Percentiles rank a stretch among this genome's conserved stretches.
Evolutionary conservation across 92 coral and sea anemone species (phyloP).

Genomic region (Parazoanthus darwini): DNA sequence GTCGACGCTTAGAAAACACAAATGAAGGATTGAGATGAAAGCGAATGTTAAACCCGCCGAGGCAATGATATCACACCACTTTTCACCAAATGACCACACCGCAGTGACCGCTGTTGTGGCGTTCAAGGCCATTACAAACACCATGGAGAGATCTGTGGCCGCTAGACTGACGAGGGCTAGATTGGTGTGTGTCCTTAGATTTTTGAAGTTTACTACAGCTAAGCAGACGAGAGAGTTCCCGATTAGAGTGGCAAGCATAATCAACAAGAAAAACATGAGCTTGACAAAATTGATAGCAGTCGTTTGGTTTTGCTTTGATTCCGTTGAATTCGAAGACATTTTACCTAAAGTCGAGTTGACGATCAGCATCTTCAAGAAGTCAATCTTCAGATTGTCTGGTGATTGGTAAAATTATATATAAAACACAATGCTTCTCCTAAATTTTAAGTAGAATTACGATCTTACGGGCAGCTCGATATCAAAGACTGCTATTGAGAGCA

Average conservation of each 20-base stretch:
- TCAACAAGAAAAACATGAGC: conserved; percentile 50
- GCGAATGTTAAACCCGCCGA: conserved; percentile 72
- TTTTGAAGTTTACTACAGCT: conserved; percentile 64
- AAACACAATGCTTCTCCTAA: neutral
- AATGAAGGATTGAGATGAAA: conserved; percentile 84
- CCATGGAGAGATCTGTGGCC: conserved; percentile 84
- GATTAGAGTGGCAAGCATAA: conserved; percentile 64
- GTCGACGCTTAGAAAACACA: conserved; percentile 82
- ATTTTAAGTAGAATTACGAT: neutral
- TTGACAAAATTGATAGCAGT: conserved; percentile 44
- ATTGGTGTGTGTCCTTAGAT: conserved; percentile 77
- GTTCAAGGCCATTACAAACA: conserved; percentile 71
- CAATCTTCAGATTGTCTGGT: neutral
- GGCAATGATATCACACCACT: conserved; percentile 67
- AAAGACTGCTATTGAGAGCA: neutral
- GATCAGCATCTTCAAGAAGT: neutral
- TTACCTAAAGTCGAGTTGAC: neutral
- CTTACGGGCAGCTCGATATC: neutral
- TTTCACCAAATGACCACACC: conserved; percentile 82
- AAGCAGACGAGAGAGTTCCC: conserved; percentile 78
- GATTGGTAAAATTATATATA: neutral
- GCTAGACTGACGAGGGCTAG: conserved; percentile 78
- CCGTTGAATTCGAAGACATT: conserved; percentile 1
- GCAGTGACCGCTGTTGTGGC: conserved; percentile 74
- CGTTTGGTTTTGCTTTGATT: neutral